These are phyloP conservation scores for Todiramphus chloris DNA, from an alignment of 2,113 vertebrate genomes.

Conservation along the genomic window DNA sequence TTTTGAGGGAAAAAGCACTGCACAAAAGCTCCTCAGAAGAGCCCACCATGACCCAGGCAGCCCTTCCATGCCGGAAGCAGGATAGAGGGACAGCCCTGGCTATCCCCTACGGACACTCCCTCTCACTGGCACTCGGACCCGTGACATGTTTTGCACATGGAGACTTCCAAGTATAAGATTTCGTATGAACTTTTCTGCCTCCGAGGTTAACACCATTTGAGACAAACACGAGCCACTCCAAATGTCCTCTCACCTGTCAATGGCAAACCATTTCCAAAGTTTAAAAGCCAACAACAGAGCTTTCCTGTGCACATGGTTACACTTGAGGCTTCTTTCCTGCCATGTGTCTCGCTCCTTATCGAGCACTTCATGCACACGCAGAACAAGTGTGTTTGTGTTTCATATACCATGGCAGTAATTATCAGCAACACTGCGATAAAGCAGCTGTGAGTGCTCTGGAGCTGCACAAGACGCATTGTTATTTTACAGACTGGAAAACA, in stretches of 20 bases:
- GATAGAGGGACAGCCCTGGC: background rate
- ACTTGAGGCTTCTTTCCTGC: background rate
- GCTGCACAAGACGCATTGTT: background rate
- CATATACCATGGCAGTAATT: background rate
- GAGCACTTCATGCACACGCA: background rate
- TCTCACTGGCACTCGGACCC: background rate
- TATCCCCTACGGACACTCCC: background rate
- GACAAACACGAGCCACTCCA: background rate
- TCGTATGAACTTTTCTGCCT: conserved; percentile 31
- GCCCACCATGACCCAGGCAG: fast-evolving
- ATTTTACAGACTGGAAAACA: conserved; percentile 13
- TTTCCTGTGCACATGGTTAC: background rate
- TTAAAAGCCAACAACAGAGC: background rate
- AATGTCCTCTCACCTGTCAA: background rate
- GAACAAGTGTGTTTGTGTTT: background rate
- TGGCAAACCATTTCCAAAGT: background rate
- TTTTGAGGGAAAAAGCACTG: background rate
- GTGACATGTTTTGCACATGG: background rate
- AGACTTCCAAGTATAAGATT: conserved; percentile 8
- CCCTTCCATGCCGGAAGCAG: fast-evolving
- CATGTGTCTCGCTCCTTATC: background rate
- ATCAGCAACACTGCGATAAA: background rate
- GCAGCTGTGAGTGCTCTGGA: background rate
- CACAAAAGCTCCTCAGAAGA: background rate
- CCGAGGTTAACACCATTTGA: background rate